phyloP scores from a whole-genome alignment of 2,888 invertebrate genomes.

The Nasonovia ribisnigri region DNA sequence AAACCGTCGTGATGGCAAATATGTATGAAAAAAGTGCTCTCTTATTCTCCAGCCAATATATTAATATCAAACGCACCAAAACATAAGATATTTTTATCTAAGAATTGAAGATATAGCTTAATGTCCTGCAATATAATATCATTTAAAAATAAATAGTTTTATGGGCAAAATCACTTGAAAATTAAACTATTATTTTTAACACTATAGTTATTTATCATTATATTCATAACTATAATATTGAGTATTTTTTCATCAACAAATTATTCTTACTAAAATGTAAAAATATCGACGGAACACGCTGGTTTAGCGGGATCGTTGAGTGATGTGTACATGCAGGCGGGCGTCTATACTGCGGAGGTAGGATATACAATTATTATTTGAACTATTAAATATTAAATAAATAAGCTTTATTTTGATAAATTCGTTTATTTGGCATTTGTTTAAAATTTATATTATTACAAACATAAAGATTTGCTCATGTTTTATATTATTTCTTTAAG shows the following conservation, averaged over 20 bases:
- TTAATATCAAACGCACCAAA: background rate
- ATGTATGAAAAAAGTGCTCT: background rate
- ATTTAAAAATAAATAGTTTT: background rate
- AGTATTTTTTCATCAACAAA: background rate
- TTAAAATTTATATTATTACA: background rate
- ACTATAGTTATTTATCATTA: background rate
- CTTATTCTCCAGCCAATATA: background rate
- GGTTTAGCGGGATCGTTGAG: background rate
- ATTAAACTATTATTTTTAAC: background rate
- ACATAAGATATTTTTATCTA: background rate
- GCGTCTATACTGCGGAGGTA: background rate
- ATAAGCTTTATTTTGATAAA: background rate
- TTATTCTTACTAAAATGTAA: background rate
- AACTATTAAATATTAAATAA: background rate
- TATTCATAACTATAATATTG: background rate
- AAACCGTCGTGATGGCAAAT: background rate
- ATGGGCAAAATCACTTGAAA: background rate
- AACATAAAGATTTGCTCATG: background rate
- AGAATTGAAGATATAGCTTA: background rate
- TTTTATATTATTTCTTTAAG: background rate
- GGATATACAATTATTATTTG: background rate
- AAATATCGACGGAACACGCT: background rate
- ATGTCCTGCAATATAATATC: background rate
- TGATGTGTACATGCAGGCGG: background rate
- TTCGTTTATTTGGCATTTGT: background rate